Base-by-base conservation (phyloP, 2,797 vertebrate genomes). In the Margarornis squamiger region DNA sequence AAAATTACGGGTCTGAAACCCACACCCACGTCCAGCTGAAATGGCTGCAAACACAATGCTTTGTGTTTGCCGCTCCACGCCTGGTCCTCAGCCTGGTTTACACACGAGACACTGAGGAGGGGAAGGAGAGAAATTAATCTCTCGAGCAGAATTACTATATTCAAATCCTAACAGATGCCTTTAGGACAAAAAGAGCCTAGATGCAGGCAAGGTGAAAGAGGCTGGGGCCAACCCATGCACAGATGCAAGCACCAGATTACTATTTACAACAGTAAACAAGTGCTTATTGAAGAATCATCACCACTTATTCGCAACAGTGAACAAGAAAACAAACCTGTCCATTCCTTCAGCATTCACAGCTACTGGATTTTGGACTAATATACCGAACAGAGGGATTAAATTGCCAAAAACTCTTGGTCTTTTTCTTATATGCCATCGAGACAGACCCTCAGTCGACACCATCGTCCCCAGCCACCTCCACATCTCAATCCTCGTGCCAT, bases 161-260 rank as follows among this genome's bases (percentile, higher is more conserved):
- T 87, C 71, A 86, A 95, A 95, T 84, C 63, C 54, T 55, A 94
- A 86, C 55, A 79, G 86, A 96, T 80, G 94, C 88, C 76, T 71
- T 82, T 51, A 85, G 55, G 79, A 93, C 91, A 94, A 88, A 91
- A 93, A 78, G 36, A 88, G 52, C 67, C 0, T 20, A 86, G 62
- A 90, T 21, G 27, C 38, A 79, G 70, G 59, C 62, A 91, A 92
- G 90, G 88, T 94, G 91, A 78, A 95, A 92, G 81, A 91, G 77
- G 34, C 66, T 16, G 22, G 10, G 32, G 59, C 66, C 76, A 91
- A 49, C 5, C 34, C 23, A 3, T 18, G 65, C 76, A 80, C 62
- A 86, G 90, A 94, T 67, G 70, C 52, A 86, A 92, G 59, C 63
- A 80, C 27, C 45, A 90, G 71, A 89, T 88, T 63, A 92, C 63